These are phyloP conservation scores for Wasmannia auropunctata DNA, from an alignment of 1,140 invertebrate species.

Conservation along the genomic window DNA sequence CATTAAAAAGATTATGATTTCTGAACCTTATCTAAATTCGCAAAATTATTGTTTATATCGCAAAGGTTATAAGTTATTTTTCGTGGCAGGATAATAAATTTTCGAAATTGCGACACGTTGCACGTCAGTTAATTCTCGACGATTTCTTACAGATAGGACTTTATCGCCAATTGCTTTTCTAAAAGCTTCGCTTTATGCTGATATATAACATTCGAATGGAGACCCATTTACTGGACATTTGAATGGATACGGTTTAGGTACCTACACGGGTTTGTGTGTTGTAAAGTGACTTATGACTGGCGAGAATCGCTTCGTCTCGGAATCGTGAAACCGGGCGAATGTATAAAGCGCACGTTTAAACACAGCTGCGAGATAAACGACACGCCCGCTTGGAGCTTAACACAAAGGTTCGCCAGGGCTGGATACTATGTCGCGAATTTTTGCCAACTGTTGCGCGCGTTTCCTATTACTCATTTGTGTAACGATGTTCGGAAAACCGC, in stretches of 20 bases:
- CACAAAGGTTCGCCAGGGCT: slow-evolving; percentile 28
- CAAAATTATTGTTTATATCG: not conserved
- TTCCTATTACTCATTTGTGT: not conserved
- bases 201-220: not conserved
- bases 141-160: not conserved
- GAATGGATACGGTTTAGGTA: not conserved
- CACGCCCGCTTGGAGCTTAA: not conserved
- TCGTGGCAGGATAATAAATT: not conserved
- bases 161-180: not conserved
- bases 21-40: not conserved
- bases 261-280: not conserved
- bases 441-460: slow-evolving; percentile 11
- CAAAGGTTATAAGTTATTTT: not conserved
- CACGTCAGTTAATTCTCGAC: not conserved
- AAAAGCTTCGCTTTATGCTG: not conserved
- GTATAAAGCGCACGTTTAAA: slow-evolving; percentile 21
- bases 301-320: slow-evolving; percentile 11
- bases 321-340: slow-evolving; percentile 2
- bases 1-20: not conserved
- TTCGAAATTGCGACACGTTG: not conserved
- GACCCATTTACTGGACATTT: not conserved
- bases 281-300: slow-evolving; percentile 18
- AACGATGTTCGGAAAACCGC: not conserved
- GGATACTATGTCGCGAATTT: slow-evolving; percentile 4
- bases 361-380: slow-evolving; percentile 50